Conservation (phyloP, 2,113 vertebrate genomes). For the Lepus timidus region DNA sequence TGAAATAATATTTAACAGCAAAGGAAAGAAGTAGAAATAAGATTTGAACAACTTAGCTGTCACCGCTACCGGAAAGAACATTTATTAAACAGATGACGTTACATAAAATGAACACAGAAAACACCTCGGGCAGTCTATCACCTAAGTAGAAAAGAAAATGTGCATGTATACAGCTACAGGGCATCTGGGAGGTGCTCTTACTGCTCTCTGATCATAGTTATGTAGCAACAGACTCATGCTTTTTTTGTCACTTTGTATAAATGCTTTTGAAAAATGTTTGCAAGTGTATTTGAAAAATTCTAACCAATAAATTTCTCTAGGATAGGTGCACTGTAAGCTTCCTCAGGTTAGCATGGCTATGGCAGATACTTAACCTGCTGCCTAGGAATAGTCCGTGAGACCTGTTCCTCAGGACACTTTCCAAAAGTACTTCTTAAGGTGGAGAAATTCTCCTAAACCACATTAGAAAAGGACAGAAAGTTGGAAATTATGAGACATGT, state of each 20-base stretch:
- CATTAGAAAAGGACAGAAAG: background rate
- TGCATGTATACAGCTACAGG: background rate
- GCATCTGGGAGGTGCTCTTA: too few species aligned
- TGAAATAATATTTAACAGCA: background rate
- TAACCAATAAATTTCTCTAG: background rate
- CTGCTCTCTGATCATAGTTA: background rate
- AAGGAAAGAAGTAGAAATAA: background rate
- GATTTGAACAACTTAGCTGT: background rate
- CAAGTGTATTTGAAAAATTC: constrained; percentile 23
- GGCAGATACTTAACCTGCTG: background rate
- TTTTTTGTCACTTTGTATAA: background rate
- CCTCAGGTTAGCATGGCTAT: background rate
- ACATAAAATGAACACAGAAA: background rate
- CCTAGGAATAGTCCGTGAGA: background rate
- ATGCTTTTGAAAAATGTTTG: background rate
- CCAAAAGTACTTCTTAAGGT: background rate
- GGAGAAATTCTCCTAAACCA: background rate
- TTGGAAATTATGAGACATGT: background rate
- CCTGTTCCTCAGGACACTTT: background rate
- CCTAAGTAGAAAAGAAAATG: background rate
- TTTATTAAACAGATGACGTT: background rate
- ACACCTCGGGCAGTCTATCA: background rate
- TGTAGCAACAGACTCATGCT: background rate
- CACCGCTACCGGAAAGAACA: background rate
- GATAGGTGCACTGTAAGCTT: background rate